Evolutionary conservation across 2,797 vertebrate genomes (phyloP).

Genomic region (Vultur gryphus): DNA sequence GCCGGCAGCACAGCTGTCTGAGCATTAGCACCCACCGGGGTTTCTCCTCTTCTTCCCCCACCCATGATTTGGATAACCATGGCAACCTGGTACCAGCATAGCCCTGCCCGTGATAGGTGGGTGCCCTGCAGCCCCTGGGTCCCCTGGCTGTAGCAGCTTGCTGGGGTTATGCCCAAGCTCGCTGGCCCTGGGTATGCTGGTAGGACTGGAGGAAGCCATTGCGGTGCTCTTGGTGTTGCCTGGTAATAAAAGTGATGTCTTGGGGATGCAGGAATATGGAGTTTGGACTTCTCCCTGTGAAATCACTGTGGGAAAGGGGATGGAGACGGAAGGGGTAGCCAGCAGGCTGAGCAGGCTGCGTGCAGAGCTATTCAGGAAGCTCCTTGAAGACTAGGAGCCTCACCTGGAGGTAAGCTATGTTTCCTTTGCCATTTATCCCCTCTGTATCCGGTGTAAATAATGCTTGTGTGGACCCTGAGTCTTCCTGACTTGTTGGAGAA

Average conservation of each 20-base stretch:
- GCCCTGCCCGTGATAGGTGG: rapidly evolving
- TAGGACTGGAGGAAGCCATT: background rate
- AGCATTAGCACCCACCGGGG: background rate
- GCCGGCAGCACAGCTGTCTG: background rate
- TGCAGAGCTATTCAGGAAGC: background rate
- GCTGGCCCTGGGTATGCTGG: background rate
- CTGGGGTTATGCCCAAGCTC: background rate
- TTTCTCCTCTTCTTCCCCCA: background rate
- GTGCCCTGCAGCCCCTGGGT: background rate
- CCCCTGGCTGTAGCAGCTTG: background rate
- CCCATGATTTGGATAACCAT: background rate
- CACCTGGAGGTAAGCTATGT: background rate
- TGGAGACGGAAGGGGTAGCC: background rate
- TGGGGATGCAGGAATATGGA: background rate
- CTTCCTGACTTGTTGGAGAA: background rate
- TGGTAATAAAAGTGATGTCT: background rate
- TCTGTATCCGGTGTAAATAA: background rate
- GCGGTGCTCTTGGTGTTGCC: background rate
- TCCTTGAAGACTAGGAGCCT: background rate
- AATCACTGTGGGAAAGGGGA: background rate
- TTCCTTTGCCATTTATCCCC: background rate
- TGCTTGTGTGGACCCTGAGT: background rate
- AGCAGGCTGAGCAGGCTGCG: background rate
- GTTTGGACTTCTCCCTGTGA: background rate
- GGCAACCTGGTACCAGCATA: background rate